Evolutionary conservation across 2,113 vertebrate genomes (phyloP), one percentile per base, ranked within the genome.

Genomic region (Alosa alosa): DNA sequence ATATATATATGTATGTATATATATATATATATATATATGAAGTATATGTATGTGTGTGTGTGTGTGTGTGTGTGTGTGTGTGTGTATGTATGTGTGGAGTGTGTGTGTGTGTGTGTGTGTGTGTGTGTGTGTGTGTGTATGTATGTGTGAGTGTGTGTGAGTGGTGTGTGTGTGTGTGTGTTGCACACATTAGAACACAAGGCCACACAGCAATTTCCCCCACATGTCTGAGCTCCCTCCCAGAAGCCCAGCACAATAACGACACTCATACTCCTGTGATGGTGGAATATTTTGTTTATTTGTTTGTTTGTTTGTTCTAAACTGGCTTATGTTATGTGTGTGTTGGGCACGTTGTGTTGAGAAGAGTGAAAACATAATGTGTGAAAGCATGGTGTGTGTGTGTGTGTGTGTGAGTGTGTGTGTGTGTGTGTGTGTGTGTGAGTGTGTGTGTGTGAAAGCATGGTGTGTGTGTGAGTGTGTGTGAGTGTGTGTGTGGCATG

Each of bases 41-140:
- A 88, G 31, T 78, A 39, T 11, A 78, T 81, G 49, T 49, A 41
- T 72, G 45, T 85, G 17, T 85, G 81, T 83, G 81, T 41, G 68
- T 81, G 60, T 84, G 25, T 17, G 68, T 39, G 31, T 39, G 68
- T 39, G 68, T 39, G 68, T 39, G 68, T 39, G 68, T 39, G 25
- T 36, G 68, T 75, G 68, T 31, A 1, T 31, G 31, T 31, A 1
- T 1, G 0, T 1, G 31, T 31, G 31, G n/a, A n/a, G n/a, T 1
- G 31, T 31, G 31, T 1, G 31, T 31, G 31, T 31, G 31, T 31
- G 31, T 31, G 45, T 85, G 17, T 85, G 81, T 83, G 81, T 41
- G 68, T 81, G 60, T 83, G 25, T 17, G 68, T 39, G 68, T 39
- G 68, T 39, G 68, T 39, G 68, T 39, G 68, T 39, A 31, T 39